Conservation (phyloP, 1,140 invertebrate genomes). For the Elymnias hypermnestra region DNA sequence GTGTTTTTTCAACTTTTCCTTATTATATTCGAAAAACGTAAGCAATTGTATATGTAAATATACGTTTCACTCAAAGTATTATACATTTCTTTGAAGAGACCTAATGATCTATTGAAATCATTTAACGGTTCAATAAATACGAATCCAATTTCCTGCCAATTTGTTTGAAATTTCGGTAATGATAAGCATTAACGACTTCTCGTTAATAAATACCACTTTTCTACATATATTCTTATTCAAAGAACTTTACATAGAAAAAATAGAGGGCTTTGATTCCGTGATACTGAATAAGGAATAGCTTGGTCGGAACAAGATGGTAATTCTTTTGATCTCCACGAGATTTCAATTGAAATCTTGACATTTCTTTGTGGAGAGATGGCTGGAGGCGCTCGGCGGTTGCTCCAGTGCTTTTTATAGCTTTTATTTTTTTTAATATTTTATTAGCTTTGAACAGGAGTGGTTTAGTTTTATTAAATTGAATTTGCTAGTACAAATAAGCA, state of each 20-base stretch:
- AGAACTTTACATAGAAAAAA: slow-evolving; percentile 23
- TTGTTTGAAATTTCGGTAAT: slow-evolving; percentile 14
- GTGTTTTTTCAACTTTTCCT: too few relatives aligned
- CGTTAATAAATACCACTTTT: neutral
- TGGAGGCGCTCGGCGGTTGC: slow-evolving; percentile 11
- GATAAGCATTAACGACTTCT: neutral
- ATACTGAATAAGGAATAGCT: slow-evolving; percentile 22
- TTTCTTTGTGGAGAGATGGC: slow-evolving; percentile 18
- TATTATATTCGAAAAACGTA: too few relatives aligned
- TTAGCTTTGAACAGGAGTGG: neutral
- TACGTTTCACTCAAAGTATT: too few relatives aligned
- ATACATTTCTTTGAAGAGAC: too few relatives aligned
- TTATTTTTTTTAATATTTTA: neutral
- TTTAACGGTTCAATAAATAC: too few relatives aligned
- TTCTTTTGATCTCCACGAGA: slow-evolving; percentile 26
- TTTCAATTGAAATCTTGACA: slow-evolving; percentile 29
- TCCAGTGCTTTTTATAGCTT: slow-evolving; percentile 1
- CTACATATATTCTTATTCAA: slow-evolving; percentile 4
- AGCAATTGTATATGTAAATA: too few relatives aligned
- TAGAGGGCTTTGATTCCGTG: slow-evolving; percentile 21
- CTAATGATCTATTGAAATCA: too few relatives aligned
- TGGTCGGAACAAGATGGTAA: slow-evolving; percentile 24
- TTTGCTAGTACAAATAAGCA: too few relatives aligned
- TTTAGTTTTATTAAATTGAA: too few relatives aligned
- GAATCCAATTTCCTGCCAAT: neutral